These are phyloP conservation scores for Azemiops feae DNA, from an alignment of 2,113 vertebrate genomes.

Conservation along the genomic window DNA sequence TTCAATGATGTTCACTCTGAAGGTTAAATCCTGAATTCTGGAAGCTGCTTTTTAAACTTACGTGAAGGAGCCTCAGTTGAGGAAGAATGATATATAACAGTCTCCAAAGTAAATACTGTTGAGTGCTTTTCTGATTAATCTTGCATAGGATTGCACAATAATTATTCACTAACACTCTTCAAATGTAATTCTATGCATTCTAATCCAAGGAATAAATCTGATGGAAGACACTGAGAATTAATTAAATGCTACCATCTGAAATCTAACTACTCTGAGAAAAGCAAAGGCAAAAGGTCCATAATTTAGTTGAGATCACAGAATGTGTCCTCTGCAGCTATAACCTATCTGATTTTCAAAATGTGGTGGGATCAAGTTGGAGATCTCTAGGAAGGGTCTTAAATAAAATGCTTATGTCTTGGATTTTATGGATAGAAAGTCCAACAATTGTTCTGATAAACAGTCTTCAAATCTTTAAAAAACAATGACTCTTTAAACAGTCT, in stretches of 20 bases:
- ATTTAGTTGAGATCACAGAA: not conserved
- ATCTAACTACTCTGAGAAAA: not conserved
- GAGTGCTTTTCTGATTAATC: not conserved
- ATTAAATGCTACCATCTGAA: not conserved
- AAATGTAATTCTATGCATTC: not conserved
- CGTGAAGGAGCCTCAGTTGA: not conserved
- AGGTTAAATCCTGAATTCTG: not conserved
- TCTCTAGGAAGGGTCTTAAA: not conserved
- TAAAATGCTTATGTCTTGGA: not conserved
- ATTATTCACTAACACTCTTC: not conserved
- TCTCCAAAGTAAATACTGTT: not conserved
- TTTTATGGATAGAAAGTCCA: not conserved
- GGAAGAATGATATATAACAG: not conserved
- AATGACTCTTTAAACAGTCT: not conserved
- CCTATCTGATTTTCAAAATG: not conserved
- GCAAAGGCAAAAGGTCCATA: not conserved
- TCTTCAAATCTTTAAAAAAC: not conserved
- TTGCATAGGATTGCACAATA: not conserved
- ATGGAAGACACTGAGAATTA: not conserved
- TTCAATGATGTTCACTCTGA: not conserved
- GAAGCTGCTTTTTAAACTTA: not conserved
- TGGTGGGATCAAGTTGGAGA: not conserved
- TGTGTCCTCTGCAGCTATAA: not conserved
- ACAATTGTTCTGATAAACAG: not conserved
- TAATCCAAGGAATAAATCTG: not conserved